Conservation (phyloP, 23 tunicate genomes). For the Clavelina lepadiformis region DNA sequence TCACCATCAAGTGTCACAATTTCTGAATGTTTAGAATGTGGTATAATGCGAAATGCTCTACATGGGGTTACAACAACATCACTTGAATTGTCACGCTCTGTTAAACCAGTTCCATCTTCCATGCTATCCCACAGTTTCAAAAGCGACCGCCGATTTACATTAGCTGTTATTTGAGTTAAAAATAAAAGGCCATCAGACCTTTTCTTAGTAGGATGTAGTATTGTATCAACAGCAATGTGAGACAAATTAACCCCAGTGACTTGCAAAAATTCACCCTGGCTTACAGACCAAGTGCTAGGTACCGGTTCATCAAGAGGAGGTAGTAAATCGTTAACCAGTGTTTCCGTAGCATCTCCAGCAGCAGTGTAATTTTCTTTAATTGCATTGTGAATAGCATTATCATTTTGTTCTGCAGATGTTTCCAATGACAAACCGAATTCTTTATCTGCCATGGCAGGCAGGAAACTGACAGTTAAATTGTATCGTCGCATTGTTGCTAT, state of each 20-base stretch:
- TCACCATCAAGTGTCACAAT: slow-evolving; percentile 75
- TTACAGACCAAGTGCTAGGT: slow-evolving; percentile 34
- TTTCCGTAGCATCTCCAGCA: neutral
- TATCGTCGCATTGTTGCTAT: slow-evolving; percentile 46
- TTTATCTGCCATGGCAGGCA: slow-evolving; percentile 2
- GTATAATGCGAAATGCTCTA: slow-evolving; percentile 60
- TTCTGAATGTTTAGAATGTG: slow-evolving; percentile 36
- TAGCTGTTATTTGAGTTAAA: slow-evolving; percentile 15
- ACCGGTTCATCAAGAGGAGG: slow-evolving; percentile 11
- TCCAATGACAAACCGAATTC: too few relatives aligned
- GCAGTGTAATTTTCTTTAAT: neutral
- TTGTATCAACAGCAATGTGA: slow-evolving; percentile 31
- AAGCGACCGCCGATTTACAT: slow-evolving; percentile 15
- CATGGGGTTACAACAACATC: slow-evolving; percentile 12
- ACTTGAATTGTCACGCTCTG: slow-evolving; percentile 5
- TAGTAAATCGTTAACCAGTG: slow-evolving; percentile 16
- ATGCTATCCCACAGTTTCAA: slow-evolving; percentile 52
- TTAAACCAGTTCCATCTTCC: slow-evolving; percentile 53
- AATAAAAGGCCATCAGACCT: slow-evolving; percentile 43
- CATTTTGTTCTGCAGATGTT: neutral
- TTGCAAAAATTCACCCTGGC: slow-evolving; percentile 12
- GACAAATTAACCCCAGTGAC: slow-evolving; percentile 34
- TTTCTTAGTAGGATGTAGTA: slow-evolving; percentile 5
- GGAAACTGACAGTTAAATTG: slow-evolving; percentile 40
- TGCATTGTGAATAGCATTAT: neutral